phyloP scores from a whole-genome alignment of 2,888 invertebrate genomes.

The Meloe dianella region DNA sequence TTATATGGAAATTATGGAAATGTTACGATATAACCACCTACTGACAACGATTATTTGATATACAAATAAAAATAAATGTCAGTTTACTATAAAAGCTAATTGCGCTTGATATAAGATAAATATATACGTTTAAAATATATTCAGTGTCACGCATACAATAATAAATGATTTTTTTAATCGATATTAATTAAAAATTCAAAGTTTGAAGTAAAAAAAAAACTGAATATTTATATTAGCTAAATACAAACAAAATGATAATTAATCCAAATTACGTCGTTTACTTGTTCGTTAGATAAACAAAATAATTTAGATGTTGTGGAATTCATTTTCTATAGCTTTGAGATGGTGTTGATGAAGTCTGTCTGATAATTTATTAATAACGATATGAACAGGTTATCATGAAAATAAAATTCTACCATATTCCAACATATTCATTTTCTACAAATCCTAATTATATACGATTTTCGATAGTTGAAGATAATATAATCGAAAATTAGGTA shows the following conservation, averaged over 20 bases:
- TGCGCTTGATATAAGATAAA: background rate
- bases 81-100: constrained; percentile 2
- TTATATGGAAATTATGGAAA: too few species aligned
- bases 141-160: background rate
- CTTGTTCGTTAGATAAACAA: constrained; percentile 17
- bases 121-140: background rate
- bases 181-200: too few species aligned
- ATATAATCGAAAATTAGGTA: background rate
- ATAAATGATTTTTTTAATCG: background rate
- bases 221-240: constrained; percentile 11
- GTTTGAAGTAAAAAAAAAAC: too few species aligned
- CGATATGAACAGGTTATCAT: constrained; percentile 18
- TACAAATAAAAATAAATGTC: background rate
- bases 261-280: constrained; percentile 16
- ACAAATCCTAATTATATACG: background rate
- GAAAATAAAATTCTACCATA: background rate
- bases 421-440: constrained; percentile 15
- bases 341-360: constrained; percentile 19
- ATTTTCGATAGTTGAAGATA: background rate
- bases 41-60: background rate
- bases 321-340: constrained; percentile 15
- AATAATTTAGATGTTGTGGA: constrained; percentile 19
- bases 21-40: background rate
- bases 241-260: constrained; percentile 15
- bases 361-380: constrained; percentile 24